Base-by-base conservation (phyloP, 2,888 invertebrate genomes). In the Stratiomys singularior region DNA sequence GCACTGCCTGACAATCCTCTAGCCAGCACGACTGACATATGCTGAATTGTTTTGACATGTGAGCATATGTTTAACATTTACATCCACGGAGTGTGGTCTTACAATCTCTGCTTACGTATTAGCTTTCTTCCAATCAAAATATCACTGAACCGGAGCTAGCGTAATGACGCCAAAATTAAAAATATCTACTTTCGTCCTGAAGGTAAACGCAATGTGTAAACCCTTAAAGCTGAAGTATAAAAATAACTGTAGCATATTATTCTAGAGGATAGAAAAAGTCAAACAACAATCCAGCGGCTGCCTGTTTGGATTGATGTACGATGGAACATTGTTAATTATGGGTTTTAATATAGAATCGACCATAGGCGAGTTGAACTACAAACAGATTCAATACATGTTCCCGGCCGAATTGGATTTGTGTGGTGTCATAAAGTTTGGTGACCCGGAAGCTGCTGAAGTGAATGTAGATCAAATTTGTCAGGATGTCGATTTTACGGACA, bases 401-500 rank as follows among this genome's bases (percentile, higher is more conserved):
- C 94, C 95, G 18, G 92, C 92, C 1, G 94, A 94, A 85, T 87
- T 94, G 79, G 94, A 94, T 86, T 88, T 93, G 71, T 94, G 93
- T 84, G 95, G 94, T 28, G 89, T 93, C 77, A 89, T 94, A 18
- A 91, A 91, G 82, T 90, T 93, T 80, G 91, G 90, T 23, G 90
- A 91, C 81, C 89, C 89, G 67, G 86, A 89, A 60, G 90, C 90
- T 80, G 88, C 90, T 63, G 90, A 92, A 82, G 89, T 89, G 2
- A 90, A 91, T 82, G 88, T 92, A 28, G 91, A 90, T 83, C 91
- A 91, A 84, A 89, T 90, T 81, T 84, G 90, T 56, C 90, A 91
- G 86, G 91, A 93, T 86, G 92, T 94, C 78, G 93, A 94, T 84
- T 92, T 94, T 82, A 94, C 94, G 72, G 94, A 94, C 83, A 94